phyloP scores from a whole-genome alignment of 2,888 invertebrate genomes.

The Cephus pulcher region DNA sequence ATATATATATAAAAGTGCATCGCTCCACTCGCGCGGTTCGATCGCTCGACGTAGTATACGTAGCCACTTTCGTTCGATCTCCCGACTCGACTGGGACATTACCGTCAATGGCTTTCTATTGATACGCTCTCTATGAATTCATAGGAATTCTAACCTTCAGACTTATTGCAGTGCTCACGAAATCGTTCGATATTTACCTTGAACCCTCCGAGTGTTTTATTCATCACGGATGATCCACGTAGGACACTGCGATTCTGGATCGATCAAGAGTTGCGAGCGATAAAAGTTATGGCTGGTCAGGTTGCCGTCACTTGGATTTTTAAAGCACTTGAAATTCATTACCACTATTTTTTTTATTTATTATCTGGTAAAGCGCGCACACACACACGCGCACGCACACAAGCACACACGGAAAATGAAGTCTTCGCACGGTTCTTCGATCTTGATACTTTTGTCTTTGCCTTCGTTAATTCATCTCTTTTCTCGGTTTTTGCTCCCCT shows the following conservation, averaged over 20 bases:
- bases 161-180: background rate
- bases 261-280: background rate
- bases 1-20: background rate
- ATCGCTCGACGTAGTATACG: background rate
- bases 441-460: background rate
- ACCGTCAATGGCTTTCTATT: background rate
- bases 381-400: background rate
- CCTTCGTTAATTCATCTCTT: background rate
- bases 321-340: background rate
- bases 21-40: background rate
- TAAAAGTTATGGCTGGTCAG: background rate
- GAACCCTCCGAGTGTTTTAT: background rate
- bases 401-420: background rate
- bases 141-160: background rate
- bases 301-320: background rate
- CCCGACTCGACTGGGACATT: background rate
- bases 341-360: background rate
- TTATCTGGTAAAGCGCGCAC: background rate
- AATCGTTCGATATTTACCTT: background rate
- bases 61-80: background rate
- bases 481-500: no score
- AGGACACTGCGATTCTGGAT: background rate
- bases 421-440: background rate
- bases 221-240: background rate
- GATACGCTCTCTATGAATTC: background rate